Conservation (phyloP, 2,113 vertebrate species). For the western clawed frog (Xenopus tropicalis) region UCB_Xtro_10.0 CM004443.2:205513501-205514000, state of each 20-base stretch:
- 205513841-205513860: not conserved
- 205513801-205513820: not conserved
- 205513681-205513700: not conserved
- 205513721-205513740: not conserved
- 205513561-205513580: constrained; percentile 16
- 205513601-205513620: constrained; percentile 16
- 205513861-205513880: not conserved
- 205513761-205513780: constrained; percentile 35
- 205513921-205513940: no score
- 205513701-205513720: not conserved
- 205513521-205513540: constrained; percentile 1
- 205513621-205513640: not conserved
- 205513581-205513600: constrained; percentile 23
- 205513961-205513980: no score
- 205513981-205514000: no score
- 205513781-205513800: constrained; percentile 13
- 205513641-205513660: not conserved
- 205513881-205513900: no score
- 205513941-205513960: no score
- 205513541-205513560: constrained; percentile 1
- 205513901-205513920: no score
- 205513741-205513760: constrained; percentile 13
- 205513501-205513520: constrained; percentile 9
- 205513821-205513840: not conserved
- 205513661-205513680: not conserved